Conservation (phyloP, 2,113 vertebrate species). For the Mystacornis crossleyi region DNA sequence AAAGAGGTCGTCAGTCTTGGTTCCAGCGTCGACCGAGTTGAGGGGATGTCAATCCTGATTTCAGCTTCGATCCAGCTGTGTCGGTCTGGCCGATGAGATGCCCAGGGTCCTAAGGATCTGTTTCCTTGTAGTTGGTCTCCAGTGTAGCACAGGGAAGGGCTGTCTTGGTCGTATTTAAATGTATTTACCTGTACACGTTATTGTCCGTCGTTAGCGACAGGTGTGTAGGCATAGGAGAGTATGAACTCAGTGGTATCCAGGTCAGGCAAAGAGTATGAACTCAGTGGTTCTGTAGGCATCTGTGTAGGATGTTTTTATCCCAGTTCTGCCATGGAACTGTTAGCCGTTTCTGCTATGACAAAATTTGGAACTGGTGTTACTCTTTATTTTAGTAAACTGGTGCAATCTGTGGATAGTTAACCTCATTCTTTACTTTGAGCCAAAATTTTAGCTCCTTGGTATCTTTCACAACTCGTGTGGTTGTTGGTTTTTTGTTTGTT, state of each 20-base stretch:
- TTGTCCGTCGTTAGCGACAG: neutral
- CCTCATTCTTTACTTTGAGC: neutral
- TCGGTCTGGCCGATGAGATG: no score
- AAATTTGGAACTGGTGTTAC: neutral
- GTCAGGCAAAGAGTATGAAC: neutral
- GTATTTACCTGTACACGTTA: accelerated
- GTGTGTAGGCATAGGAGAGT: neutral
- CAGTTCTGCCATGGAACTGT: neutral
- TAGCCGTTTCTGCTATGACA: neutral
- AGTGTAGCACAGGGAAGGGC: accelerated
- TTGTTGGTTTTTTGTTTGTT: no score
- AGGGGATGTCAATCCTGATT: neutral
- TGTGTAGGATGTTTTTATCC: neutral
- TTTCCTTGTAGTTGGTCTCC: neutral
- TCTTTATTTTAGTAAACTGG: neutral
- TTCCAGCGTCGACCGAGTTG: neutral
- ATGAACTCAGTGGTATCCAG: neutral
- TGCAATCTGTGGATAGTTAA: neutral
- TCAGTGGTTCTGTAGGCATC: neutral
- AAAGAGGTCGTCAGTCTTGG: neutral
- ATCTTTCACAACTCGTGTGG: neutral
- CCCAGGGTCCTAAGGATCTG: accelerated
- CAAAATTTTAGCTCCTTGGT: neutral
- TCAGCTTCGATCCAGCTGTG: neutral
- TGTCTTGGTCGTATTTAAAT: accelerated